Percentiles rank a stretch among this genome's conserved stretches.
Evolutionary conservation across 2,113 vertebrate genomes (phyloP).

Genomic region (Pandion haliaetus): DNA sequence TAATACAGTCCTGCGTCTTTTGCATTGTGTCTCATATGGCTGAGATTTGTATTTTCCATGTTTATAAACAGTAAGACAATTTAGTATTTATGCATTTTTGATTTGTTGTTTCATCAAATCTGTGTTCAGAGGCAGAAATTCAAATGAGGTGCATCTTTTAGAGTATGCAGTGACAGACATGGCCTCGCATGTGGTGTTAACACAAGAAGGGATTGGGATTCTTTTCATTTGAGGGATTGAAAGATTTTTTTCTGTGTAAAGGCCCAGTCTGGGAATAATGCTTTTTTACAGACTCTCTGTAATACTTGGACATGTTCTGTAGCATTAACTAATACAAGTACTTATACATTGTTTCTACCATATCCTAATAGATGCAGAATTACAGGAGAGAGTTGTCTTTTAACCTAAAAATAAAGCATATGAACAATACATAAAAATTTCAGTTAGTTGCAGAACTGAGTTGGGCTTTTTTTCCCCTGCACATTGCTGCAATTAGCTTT

Average conservation of each 20-base stretch:
- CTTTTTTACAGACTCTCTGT: not conserved
- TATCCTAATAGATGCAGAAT: not conserved
- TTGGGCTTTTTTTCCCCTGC: not conserved
- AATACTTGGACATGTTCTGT: not conserved
- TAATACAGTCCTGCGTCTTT: not conserved
- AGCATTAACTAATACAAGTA: not conserved
- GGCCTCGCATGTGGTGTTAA: not conserved
- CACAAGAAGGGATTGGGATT: not conserved
- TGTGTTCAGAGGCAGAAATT: not conserved
- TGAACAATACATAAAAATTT: not conserved
- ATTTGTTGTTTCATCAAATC: not conserved
- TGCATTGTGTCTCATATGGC: not conserved
- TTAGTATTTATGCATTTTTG: not conserved
- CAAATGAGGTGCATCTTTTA: not conserved
- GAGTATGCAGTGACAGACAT: not conserved
- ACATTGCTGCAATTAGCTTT: not conserved
- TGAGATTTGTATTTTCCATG: not conserved
- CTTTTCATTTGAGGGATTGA: not conserved
- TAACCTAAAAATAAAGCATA: not conserved
- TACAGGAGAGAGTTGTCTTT: not conserved
- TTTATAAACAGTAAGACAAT: not conserved
- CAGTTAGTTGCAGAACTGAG: not conserved
- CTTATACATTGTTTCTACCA: not conserved
- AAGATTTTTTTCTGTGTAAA: not conserved
- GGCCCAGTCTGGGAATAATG: not conserved